A percentile compares a stretch with the other conserved stretches of the same genome.
Evolutionary conservation across 1,140 invertebrate species (phyloP).

Genomic region (Ephestia elutella): DNA sequence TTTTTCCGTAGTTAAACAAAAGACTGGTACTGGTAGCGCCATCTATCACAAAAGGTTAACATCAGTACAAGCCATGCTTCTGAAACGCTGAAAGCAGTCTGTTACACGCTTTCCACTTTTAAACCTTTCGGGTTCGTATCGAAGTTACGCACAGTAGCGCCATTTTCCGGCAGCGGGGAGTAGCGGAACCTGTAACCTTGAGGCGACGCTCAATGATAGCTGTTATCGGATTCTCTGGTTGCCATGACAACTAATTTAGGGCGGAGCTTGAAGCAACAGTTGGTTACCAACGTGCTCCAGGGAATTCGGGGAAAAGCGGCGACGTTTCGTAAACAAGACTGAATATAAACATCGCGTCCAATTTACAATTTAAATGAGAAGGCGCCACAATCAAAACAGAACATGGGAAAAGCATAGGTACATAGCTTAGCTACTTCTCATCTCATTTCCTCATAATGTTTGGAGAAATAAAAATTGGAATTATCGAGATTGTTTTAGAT

Average conservation of each 20-base stretch:
- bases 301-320: neutral
- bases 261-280: constrained; percentile 7
- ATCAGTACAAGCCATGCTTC: too few relatives aligned
- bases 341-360: neutral
- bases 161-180: constrained; percentile 6
- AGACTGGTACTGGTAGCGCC: too few relatives aligned
- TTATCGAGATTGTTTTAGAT: too few relatives aligned
- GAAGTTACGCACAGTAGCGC: neutral
- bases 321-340: neutral
- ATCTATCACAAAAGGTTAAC: too few relatives aligned
- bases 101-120: too few relatives aligned
- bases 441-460: too few relatives aligned
- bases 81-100: too few relatives aligned
- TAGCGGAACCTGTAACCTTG: constrained; percentile 14
- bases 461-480: too few relatives aligned
- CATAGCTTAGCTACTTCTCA: too few relatives aligned
- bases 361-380: constrained; percentile 1
- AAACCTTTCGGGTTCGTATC: neutral
- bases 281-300: constrained; percentile 1
- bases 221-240: constrained; percentile 6
- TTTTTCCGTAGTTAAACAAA: too few relatives aligned
- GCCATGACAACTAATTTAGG: constrained; percentile 3
- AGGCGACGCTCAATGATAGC: constrained; percentile 1
- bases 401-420: neutral
- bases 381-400: neutral